These are phyloP conservation scores for Drosophila tsacasi DNA, from an alignment of 1,140 invertebrate species.

Conservation along the genomic window DNA sequence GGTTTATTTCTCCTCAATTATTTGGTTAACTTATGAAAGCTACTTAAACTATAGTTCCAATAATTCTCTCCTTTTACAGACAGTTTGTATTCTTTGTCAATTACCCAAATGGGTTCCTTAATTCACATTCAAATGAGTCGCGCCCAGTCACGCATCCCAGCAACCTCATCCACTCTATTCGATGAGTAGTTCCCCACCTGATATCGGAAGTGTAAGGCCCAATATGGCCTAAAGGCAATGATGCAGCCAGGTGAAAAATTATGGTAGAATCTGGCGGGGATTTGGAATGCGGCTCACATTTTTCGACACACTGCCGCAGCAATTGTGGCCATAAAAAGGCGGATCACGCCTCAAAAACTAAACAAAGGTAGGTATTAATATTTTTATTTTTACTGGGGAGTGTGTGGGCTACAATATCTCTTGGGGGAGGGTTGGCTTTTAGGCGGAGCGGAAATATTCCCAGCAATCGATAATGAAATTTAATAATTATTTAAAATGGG, in stretches of 20 bases:
- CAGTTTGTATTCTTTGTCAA: constrained; percentile 14
- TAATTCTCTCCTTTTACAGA: background rate
- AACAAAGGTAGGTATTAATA: constrained; percentile 38
- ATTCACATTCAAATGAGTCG: constrained; percentile 20
- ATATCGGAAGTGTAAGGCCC: constrained; percentile 43
- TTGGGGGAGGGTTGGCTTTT: background rate
- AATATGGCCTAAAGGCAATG: constrained; percentile 34
- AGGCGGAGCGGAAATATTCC: constrained; percentile 56
- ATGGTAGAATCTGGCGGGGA: constrained; percentile 22
- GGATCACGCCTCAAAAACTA: constrained; percentile 51
- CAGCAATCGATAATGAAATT: constrained; percentile 81
- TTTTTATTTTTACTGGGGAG: constrained; percentile 7
- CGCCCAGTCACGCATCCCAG: constrained; percentile 10
- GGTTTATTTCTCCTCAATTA: no score
- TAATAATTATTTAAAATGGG: constrained; percentile 60
- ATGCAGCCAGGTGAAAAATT: constrained; percentile 30
- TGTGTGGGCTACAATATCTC: constrained; percentile 6
- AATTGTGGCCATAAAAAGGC: constrained; percentile 53
- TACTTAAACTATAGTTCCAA: background rate
- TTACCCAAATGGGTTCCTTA: constrained; percentile 8
- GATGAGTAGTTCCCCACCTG: constrained; percentile 32
- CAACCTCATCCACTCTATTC: constrained; percentile 2
- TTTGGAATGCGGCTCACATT: constrained; percentile 50
- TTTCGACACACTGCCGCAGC: constrained; percentile 18
- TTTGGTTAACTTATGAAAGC: background rate